These are phyloP conservation scores for Brachynemurus nebulosus DNA, from an alignment of 2,888 invertebrate species.

Conservation along the genomic window DNA sequence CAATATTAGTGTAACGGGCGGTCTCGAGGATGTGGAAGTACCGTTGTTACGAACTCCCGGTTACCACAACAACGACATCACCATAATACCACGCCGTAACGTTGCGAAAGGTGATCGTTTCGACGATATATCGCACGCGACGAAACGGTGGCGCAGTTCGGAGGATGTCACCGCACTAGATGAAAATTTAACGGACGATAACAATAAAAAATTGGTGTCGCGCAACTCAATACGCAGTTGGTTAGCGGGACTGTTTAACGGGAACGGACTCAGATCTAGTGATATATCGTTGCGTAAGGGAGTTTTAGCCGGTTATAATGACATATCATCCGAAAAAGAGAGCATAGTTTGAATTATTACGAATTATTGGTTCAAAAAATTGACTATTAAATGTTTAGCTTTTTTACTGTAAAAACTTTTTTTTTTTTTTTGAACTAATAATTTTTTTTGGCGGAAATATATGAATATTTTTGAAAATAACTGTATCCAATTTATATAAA, in stretches of 20 bases:
- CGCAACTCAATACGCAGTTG: conserved; percentile 55
- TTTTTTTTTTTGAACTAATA: too few relatives aligned
- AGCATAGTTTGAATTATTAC: conserved; percentile 37
- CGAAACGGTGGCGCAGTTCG: conserved; percentile 59
- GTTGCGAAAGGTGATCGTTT: conserved; percentile 27
- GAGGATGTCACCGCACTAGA: conserved; percentile 43
- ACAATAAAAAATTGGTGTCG: conserved; percentile 43
- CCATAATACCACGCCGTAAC: conserved; percentile 25
- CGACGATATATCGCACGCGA: conserved; percentile 23
- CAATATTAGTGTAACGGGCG: conserved; percentile 22
- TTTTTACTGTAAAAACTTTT: too few relatives aligned
- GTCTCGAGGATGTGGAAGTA: conserved; percentile 29
- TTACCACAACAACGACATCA: conserved; percentile 20
- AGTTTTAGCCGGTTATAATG: conserved; percentile 34
- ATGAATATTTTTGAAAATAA: too few relatives aligned
- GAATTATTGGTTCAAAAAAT: neutral
- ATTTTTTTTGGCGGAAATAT: too few relatives aligned
- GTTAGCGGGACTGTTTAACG: conserved; percentile 62
- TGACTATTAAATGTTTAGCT: too few relatives aligned
- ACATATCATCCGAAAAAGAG: conserved; percentile 41
- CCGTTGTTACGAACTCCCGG: conserved; percentile 29
- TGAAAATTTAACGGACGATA: conserved; percentile 26
- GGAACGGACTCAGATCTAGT: conserved; percentile 53
- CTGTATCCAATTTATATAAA: too few relatives aligned
- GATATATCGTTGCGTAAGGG: conserved; percentile 41